phyloP scores from a whole-genome alignment of 2,888 invertebrate species.

The Epirrhoe alternata region DNA sequence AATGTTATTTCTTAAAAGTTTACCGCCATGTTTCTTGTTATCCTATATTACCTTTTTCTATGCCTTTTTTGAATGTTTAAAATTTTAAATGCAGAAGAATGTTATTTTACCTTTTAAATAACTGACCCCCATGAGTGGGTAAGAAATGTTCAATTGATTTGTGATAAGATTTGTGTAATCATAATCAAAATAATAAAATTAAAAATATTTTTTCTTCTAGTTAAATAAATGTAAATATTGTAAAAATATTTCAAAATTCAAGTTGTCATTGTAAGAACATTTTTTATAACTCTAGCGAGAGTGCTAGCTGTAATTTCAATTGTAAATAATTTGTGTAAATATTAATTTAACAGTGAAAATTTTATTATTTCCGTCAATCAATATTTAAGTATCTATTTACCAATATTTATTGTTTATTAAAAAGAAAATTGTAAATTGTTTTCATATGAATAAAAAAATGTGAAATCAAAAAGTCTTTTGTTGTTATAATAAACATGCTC shows the following conservation, averaged over 20 bases:
- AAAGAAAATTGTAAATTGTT: slow-evolving; percentile 78
- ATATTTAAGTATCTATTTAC: slow-evolving; percentile 64
- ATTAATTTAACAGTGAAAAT: slow-evolving; percentile 65
- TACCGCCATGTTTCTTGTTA: slow-evolving; percentile 38
- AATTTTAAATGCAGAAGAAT: slow-evolving; percentile 13
- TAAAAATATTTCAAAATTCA: slow-evolving; percentile 59
- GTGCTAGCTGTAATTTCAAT: slow-evolving; percentile 60
- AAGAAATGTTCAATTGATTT: slow-evolving; percentile 27
- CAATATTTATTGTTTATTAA: slow-evolving; percentile 78
- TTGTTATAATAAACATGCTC: too few species aligned
- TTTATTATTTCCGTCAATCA: slow-evolving; percentile 78
- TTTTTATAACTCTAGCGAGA: slow-evolving; percentile 67
- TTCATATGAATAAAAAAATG: slow-evolving; percentile 78
- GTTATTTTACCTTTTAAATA: slow-evolving; percentile 4
- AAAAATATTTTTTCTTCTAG: slow-evolving; percentile 13
- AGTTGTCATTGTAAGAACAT: slow-evolving; percentile 48
- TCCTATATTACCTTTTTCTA: slow-evolving; percentile 17
- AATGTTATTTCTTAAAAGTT: slow-evolving; percentile 40
- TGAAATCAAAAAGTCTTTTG: slow-evolving; percentile 33
- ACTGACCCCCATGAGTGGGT: slow-evolving; percentile 3
- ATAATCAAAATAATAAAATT: slow-evolving; percentile 9
- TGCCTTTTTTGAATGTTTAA: slow-evolving; percentile 17
- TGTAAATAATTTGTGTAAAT: slow-evolving; percentile 80
- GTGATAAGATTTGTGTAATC: slow-evolving; percentile 32
- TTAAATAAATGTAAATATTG: slow-evolving; percentile 70